Evolutionary conservation across 2,888 invertebrate species (phyloP), one percentile per base, ranked within the genome.

Genomic region (Protodeltote pygarga): DNA sequence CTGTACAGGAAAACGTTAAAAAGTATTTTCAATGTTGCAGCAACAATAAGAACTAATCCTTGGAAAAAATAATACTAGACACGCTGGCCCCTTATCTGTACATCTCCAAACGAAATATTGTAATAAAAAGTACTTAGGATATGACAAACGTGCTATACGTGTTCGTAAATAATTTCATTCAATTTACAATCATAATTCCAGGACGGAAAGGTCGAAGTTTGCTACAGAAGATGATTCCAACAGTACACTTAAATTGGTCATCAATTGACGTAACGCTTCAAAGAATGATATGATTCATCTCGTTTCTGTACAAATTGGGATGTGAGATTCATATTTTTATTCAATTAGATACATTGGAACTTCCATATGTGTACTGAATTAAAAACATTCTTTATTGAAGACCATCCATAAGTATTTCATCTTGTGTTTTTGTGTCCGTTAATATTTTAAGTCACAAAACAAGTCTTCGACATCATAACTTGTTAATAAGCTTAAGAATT

Each of bases 271-370:
- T 83, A 85, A 84, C 77, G 76, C 69, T 79, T 78, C 76, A 79
- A 76, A 71, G 79, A 82, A 77, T 58, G 40, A 35, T 77, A 82
- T 89, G 89, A 89, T 81, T 89, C 89, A 89, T 87, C 83, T 79
- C 71, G 63, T 77, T 81, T 79, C 73, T 61, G 73, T 81, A 83
- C 86, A 81, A 87, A 87, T 86, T 82, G 77, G 85, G 82, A 78
- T 71, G 79, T 75, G 78, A 80, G 79, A 83, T 83, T 85, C 79
- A 84, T 66, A 86, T 87, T 85, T 87, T 85, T 81, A 87, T 87
- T 85, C 86, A 87, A 87, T 88, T 87, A 84, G 76, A 76, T 83
- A 80, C 75, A 73, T 74, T 75, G 78, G 79, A 82, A 81, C 78
- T 71, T 77, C 79, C 84, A 81, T 83, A 81, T 81, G 65, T 55